Percentiles rank a stretch among this genome's conserved stretches.
Conservation (phyloP, 2,888 invertebrate genomes). For the Xylocampa areola region DNA sequence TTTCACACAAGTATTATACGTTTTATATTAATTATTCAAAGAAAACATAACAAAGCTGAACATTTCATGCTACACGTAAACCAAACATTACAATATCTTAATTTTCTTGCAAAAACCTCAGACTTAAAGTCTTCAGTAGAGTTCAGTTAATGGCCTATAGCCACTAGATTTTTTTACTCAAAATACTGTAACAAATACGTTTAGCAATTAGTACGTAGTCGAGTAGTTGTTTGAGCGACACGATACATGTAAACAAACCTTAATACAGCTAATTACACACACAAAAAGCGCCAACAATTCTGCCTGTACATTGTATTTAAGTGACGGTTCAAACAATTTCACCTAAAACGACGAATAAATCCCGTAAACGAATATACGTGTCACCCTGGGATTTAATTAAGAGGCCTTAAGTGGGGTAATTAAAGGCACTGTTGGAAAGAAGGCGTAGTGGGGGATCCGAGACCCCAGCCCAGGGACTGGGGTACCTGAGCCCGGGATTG, state of each 20-base stretch:
- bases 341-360: conserved; percentile 60
- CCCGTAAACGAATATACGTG: conserved; percentile 61
- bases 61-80: conserved; percentile 3
- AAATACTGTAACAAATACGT: too few relatives aligned
- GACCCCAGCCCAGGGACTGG: not conserved
- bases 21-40: not conserved
- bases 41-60: not conserved
- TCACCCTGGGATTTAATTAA: conserved; percentile 73
- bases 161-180: too few relatives aligned
- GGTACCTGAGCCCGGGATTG: not conserved
- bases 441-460: conserved; percentile 21
- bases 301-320: conserved; percentile 11
- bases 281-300: conserved; percentile 18
- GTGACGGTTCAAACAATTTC: conserved; percentile 38
- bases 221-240: too few relatives aligned
- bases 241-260: conserved; percentile 11
- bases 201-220: too few relatives aligned
- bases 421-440: conserved; percentile 64
- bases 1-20: not conserved
- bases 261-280: conserved; percentile 19
- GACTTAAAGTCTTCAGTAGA: not conserved
- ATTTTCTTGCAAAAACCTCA: not conserved
- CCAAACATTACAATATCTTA: conserved; percentile 9
- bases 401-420: conserved; percentile 72
- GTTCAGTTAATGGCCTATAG: too few relatives aligned